These are phyloP conservation scores for Leptinotarsa tumamoca DNA, from an alignment of 2,888 invertebrate species.

Conservation along the genomic window DNA sequence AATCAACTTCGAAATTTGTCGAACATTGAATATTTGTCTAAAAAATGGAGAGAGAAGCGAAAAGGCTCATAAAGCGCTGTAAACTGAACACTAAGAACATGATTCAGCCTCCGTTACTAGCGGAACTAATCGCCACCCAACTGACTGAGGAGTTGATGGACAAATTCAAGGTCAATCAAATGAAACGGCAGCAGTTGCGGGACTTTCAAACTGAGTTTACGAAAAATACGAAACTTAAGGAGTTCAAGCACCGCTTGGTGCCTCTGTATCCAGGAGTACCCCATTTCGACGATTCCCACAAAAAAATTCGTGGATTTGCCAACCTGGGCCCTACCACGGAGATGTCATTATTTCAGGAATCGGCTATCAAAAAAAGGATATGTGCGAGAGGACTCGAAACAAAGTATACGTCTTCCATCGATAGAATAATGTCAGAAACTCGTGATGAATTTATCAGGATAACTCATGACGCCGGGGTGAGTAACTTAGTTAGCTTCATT, in stretches of 20 bases:
- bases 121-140: slow-evolving; percentile 55
- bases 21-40: slow-evolving; percentile 4
- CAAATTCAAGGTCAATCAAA: slow-evolving; percentile 56
- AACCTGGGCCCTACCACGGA: slow-evolving; percentile 71
- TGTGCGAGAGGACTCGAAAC: slow-evolving; percentile 70
- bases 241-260: slow-evolving; percentile 54
- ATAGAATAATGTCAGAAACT: slow-evolving; percentile 70
- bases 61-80: slow-evolving; percentile 44
- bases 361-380: slow-evolving; percentile 72
- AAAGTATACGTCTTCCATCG: slow-evolving; percentile 70
- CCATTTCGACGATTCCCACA: slow-evolving; percentile 57
- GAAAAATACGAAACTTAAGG: slow-evolving; percentile 56
- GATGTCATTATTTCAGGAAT: slow-evolving; percentile 74
- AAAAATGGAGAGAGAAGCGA: slow-evolving; percentile 41
- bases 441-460: slow-evolving; percentile 72
- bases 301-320: slow-evolving; percentile 71
- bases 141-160: slow-evolving; percentile 58
- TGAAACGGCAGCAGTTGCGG: slow-evolving; percentile 54
- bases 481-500: slow-evolving; percentile 2
- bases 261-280: slow-evolving; percentile 60
- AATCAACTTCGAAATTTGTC: slow-evolving; percentile 8
- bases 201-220: slow-evolving; percentile 57
- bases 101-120: slow-evolving; percentile 45
- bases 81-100: slow-evolving; percentile 37
- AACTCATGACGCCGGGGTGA: slow-evolving; percentile 74